These are phyloP conservation scores for Naso thynnoides DNA, from an alignment of 2,797 vertebrate species.

Conservation along the genomic window DNA sequence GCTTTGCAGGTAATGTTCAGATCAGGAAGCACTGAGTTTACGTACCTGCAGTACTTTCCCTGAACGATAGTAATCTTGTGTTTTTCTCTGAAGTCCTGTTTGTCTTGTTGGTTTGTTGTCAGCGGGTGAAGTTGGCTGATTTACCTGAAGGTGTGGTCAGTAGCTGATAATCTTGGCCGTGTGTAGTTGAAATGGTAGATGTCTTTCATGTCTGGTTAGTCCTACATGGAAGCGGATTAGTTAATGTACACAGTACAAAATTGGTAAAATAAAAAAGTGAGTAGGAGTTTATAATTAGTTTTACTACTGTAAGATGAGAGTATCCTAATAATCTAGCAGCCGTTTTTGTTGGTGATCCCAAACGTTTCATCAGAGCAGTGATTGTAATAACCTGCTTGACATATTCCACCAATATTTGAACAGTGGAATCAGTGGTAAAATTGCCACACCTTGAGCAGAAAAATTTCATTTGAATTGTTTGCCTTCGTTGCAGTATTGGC, in stretches of 20 bases:
- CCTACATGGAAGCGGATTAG: background rate
- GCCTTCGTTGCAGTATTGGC: accelerated
- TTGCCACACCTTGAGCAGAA: background rate
- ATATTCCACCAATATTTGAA: background rate
- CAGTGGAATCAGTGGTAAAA: background rate
- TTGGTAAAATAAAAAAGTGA: background rate
- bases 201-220: background rate
- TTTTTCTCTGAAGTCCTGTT: background rate
- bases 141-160: background rate
- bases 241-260: background rate
- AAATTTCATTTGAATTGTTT: too few relatives aligned
- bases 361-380: background rate
- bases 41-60: background rate
- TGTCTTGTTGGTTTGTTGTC: background rate
- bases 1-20: background rate
- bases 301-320: background rate
- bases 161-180: background rate
- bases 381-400: background rate
- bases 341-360: background rate
- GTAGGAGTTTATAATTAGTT: too few relatives aligned
- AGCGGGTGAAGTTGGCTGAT: background rate
- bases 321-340: background rate
- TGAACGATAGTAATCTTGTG: background rate
- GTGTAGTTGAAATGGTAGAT: background rate
- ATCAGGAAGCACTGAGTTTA: background rate